A percentile compares a stretch with the other conserved stretches of the same genome.
Conservation (phyloP, 2,113 vertebrate genomes). For the Loxodonta africana region DNA sequence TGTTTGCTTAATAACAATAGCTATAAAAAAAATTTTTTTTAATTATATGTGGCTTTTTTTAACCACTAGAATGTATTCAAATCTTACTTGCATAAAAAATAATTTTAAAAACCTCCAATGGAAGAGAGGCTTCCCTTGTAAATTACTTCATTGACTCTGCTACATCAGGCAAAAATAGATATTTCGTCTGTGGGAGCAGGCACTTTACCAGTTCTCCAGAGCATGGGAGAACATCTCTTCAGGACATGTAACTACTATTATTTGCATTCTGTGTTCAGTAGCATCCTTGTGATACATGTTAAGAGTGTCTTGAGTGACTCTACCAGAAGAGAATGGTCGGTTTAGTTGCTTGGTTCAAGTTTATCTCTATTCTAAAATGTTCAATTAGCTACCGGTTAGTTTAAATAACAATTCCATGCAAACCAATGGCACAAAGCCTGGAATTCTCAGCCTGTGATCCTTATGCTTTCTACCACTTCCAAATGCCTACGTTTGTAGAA, state of each 20-base stretch:
- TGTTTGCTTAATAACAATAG: background rate
- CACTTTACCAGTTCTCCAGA: background rate
- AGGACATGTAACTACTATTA: background rate
- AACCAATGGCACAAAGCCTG: background rate
- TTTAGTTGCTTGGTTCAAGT: background rate
- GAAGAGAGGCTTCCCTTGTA: background rate
- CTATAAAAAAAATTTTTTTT: background rate
- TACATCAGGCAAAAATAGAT: background rate
- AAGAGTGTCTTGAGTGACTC: background rate
- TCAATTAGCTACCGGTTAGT: background rate
- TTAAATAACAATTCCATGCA: background rate
- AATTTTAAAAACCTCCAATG: slow-evolving; percentile 3
- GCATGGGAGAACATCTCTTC: background rate
- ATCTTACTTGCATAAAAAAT: slow-evolving; percentile 9
- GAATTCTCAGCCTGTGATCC: slow-evolving; percentile 1
- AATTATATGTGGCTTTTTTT: slow-evolving; percentile 1
- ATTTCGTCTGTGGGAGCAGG: background rate
- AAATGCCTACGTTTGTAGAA: background rate
- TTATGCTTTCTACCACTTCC: background rate
- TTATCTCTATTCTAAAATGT: background rate
- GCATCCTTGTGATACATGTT: background rate
- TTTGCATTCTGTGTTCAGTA: background rate
- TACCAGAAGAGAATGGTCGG: background rate
- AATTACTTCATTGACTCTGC: background rate
- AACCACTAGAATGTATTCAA: background rate